A percentile compares a stretch with the other conserved stretches of the same genome.
Conservation (phyloP, 2,888 invertebrate species). For the Drosophila neutralis region DNA sequence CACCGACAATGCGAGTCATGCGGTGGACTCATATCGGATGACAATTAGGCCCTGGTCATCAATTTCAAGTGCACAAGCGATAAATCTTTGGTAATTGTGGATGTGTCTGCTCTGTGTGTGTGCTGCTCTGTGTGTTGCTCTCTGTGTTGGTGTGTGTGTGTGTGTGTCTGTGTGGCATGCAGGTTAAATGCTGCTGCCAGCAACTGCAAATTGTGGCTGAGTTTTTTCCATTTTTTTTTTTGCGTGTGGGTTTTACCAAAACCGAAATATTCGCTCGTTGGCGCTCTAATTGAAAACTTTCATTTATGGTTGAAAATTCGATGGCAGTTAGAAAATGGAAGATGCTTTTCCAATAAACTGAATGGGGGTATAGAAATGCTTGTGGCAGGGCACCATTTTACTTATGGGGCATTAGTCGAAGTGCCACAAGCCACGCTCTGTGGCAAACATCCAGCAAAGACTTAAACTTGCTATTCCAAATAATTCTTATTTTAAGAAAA, state of each 20-base stretch:
- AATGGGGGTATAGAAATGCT: neutral
- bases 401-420: neutral
- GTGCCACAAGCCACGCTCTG: no score
- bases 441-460: no score
- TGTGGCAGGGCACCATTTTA: neutral
- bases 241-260: conserved; percentile 32
- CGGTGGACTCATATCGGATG: conserved; percentile 80
- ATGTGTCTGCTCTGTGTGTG: conserved; percentile 30
- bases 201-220: conserved; percentile 57
- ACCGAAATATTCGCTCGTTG: conserved; percentile 52
- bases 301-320: conserved; percentile 9
- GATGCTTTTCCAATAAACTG: conserved; percentile 5
- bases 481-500: no score
- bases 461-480: no score
- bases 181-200: conserved; percentile 67
- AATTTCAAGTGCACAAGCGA: conserved; percentile 81
- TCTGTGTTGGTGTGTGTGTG: neutral
- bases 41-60: conserved; percentile 81
- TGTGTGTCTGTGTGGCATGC: conserved; percentile 20
- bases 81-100: conserved; percentile 80
- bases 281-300: conserved; percentile 61
- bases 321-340: neutral
- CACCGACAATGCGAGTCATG: conserved; percentile 80
- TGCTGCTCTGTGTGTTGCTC: conserved; percentile 9
- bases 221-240: conserved; percentile 10